These are phyloP conservation scores for Sphaeramia orbicularis DNA, from an alignment of 2,797 vertebrate species.

Conservation along the genomic window DNA sequence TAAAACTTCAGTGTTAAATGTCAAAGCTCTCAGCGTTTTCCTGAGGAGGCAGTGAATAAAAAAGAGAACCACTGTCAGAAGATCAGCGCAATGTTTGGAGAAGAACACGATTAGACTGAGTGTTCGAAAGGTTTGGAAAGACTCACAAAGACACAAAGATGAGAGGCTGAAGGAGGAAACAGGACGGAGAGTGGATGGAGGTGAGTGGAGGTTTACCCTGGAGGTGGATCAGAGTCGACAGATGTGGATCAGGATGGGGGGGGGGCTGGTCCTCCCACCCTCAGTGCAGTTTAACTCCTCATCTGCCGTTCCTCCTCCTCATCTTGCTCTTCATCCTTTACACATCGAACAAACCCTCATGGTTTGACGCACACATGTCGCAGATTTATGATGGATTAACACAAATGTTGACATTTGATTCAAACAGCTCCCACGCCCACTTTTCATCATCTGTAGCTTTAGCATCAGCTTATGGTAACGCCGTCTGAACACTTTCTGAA, in stretches of 20 bases:
- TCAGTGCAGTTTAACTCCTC: too few species aligned
- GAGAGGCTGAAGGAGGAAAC: background rate
- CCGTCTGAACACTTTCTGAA: conserved; percentile 3
- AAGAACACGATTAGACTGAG: too few species aligned
- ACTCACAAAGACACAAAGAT: background rate
- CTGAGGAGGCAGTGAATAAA: too few species aligned
- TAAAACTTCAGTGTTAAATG: too few species aligned
- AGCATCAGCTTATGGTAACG: conserved; percentile 11
- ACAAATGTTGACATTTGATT: background rate
- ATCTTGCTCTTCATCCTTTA: conserved; percentile 9
- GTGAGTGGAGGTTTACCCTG: conserved; percentile 12
- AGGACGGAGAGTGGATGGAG: background rate
- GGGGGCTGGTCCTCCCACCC: background rate
- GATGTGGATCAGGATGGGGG: conserved; percentile 34
- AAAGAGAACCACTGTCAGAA: too few species aligned
- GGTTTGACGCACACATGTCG: conserved; percentile 17
- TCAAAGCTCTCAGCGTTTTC: too few species aligned
- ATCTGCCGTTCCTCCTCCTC: background rate
- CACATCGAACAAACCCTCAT: conserved; percentile 29
- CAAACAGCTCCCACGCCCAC: conserved; percentile 8
- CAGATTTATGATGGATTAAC: conserved; percentile 47
- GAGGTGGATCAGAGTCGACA: conserved; percentile 47
- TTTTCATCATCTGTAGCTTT: conserved; percentile 20
- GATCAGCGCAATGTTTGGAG: too few species aligned
- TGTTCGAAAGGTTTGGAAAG: too few species aligned